A percentile compares a stretch with the other conserved stretches of the same genome.
Evolutionary conservation across 2,888 invertebrate genomes (phyloP).

Genomic region (Cyclophora punctaria): DNA sequence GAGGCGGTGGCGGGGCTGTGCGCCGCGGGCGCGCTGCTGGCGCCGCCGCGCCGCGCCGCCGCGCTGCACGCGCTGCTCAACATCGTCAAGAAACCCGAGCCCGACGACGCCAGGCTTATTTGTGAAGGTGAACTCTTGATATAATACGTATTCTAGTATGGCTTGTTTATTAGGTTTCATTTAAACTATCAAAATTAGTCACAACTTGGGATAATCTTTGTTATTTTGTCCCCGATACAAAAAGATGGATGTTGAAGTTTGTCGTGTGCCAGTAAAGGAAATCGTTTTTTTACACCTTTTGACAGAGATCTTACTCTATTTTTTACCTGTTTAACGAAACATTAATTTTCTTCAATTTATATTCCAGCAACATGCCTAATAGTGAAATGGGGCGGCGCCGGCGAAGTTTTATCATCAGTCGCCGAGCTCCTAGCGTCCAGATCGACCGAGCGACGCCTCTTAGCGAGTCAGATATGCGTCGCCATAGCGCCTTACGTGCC

Average conservation of each 20-base stretch:
- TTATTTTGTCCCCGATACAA: no score
- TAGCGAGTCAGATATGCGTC: slow-evolving; percentile 63
- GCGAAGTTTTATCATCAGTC: slow-evolving; percentile 60
- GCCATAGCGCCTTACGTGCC: slow-evolving; percentile 64
- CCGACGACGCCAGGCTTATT: slow-evolving; percentile 45
- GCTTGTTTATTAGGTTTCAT: no score
- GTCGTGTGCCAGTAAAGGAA: no score
- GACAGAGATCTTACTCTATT: no score
- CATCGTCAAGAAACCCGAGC: slow-evolving; percentile 57
- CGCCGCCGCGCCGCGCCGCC: slow-evolving; percentile 38
- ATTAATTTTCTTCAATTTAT: slow-evolving; percentile 45
- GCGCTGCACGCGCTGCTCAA: slow-evolving; percentile 56
- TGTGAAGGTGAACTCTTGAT: slow-evolving; percentile 44
- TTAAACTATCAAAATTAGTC: no score
- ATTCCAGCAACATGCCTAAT: slow-evolving; percentile 63
- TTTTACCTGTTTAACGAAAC: no score
- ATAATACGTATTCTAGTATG: no score
- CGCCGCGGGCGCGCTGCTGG: slow-evolving; percentile 43
- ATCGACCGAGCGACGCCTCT: slow-evolving; percentile 47
- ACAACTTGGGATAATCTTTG: no score
- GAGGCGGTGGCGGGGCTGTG: slow-evolving; percentile 51
- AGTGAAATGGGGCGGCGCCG: slow-evolving; percentile 67
- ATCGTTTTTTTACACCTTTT: no score
- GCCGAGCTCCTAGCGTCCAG: slow-evolving; percentile 57
- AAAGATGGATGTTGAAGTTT: no score